phyloP scores from a whole-genome alignment of 1,140 invertebrate species.

The Venustaconcha ellipsiformis region DNA sequence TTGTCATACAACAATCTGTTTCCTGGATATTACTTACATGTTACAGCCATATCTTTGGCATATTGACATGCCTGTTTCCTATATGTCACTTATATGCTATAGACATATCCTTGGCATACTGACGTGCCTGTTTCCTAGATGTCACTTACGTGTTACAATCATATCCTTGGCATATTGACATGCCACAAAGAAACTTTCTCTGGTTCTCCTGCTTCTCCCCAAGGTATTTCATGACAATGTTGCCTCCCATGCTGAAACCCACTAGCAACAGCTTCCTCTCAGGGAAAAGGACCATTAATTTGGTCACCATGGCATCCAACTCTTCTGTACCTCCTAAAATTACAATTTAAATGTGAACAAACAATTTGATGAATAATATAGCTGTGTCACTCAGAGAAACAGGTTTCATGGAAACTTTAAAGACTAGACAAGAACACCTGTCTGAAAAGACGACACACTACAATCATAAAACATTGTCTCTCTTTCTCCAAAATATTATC shows the following conservation, averaged over 20 bases:
- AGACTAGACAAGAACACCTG: too few species aligned
- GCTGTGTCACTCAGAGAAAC: too few species aligned
- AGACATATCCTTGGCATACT: slow-evolving; percentile 91
- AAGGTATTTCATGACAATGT: slow-evolving; percentile 89
- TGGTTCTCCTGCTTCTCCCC: slow-evolving; percentile 75
- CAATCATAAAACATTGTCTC: too few species aligned
- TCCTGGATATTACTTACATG: slow-evolving; percentile 75
- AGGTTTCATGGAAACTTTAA: too few species aligned
- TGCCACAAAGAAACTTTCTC: slow-evolving; percentile 83
- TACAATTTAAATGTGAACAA: slow-evolving; percentile 20
- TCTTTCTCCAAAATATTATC: too few species aligned
- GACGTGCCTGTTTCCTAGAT: slow-evolving; percentile 76
- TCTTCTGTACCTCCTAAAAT: slow-evolving; percentile 85
- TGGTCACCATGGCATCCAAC: slow-evolving; percentile 83
- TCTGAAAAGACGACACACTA: too few species aligned
- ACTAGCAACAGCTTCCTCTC: slow-evolving; percentile 83
- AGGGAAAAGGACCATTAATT: slow-evolving; percentile 79
- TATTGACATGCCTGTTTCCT: slow-evolving; percentile 80
- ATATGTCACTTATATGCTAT: slow-evolving; percentile 78
- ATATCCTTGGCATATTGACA: slow-evolving; percentile 93
- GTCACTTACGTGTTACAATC: slow-evolving; percentile 85
- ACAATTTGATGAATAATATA: too few species aligned
- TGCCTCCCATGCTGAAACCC: slow-evolving; percentile 89
- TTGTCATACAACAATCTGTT: too few species aligned
- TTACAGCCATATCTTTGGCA: slow-evolving; percentile 93